Evolutionary conservation across 2,113 vertebrate species (phyloP).

Genomic region (Panthera tigris): DNA sequence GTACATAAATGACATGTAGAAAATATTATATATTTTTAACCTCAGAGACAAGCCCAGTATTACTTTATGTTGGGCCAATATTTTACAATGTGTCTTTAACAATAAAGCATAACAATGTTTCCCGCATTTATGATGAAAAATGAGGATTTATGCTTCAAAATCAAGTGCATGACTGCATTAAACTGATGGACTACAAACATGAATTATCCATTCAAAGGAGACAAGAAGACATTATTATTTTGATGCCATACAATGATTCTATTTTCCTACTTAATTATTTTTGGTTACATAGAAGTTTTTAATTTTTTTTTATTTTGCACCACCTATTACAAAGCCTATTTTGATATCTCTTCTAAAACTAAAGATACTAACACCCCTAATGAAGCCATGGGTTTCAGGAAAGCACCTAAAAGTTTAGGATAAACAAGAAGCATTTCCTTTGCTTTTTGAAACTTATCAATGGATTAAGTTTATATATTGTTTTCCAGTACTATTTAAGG

Average conservation of each 20-base stretch:
- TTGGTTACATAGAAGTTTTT: background rate
- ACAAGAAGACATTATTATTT: background rate
- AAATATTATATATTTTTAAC: background rate
- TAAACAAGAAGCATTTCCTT: background rate
- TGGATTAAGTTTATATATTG: background rate
- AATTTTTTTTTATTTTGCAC: too few species aligned
- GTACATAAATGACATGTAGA: background rate
- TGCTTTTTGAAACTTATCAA: background rate
- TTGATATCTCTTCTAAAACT: background rate
- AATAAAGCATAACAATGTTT: background rate
- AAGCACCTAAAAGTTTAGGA: background rate
- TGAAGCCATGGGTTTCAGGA: background rate
- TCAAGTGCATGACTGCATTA: background rate
- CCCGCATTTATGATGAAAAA: background rate
- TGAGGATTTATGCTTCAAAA: background rate
- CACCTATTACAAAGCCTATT: background rate
- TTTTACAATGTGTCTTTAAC: background rate
- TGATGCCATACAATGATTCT: background rate
- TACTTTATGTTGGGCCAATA: background rate
- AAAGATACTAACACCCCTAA: background rate
- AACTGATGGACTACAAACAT: background rate
- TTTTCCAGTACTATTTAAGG: background rate
- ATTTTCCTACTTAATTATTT: background rate
- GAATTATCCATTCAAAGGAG: background rate
- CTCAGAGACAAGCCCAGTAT: background rate